Conservation (phyloP, 2,888 invertebrate species). For the Athrips mouffetella region DNA sequence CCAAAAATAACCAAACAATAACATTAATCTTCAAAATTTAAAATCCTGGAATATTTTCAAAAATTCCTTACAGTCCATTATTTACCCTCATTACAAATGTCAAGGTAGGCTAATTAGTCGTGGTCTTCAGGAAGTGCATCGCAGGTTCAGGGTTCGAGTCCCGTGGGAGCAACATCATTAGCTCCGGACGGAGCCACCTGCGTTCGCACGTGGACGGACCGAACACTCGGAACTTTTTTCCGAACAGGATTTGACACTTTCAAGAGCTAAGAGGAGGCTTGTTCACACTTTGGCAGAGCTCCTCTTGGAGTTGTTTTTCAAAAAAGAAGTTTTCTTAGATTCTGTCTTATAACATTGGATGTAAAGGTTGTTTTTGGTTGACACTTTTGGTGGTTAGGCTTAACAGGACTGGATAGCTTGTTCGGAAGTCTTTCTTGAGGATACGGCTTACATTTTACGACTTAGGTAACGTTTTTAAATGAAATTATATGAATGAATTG, state of each 20-base stretch:
- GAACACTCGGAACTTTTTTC: conserved; percentile 5
- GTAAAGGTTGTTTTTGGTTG: no score
- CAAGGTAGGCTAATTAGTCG: conserved; percentile 8
- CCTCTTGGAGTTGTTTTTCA: no score
- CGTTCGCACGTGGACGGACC: conserved; percentile 11
- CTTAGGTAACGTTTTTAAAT: no score
- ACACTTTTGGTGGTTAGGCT: background rate
- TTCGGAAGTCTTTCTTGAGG: background rate
- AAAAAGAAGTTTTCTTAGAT: no score
- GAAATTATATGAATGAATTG: no score
- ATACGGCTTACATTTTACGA: background rate
- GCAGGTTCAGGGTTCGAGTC: conserved; percentile 11
- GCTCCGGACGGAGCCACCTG: conserved; percentile 14
- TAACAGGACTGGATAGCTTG: conserved; percentile 6
- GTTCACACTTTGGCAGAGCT: conserved; percentile 2
- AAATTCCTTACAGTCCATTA: conserved; percentile 10
- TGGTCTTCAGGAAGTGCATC: conserved; percentile 15
- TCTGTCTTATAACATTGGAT: no score
- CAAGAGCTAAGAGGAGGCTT: conserved; percentile 3
- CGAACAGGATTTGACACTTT: conserved; percentile 11
- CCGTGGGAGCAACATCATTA: conserved; percentile 30
- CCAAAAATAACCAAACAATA: no score
- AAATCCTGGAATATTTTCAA: no score
- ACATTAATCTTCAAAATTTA: no score
- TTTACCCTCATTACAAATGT: conserved; percentile 12